Evolutionary conservation across 2,113 vertebrate species (phyloP), one percentile per base, ranked within the genome.

Genomic region (Apteryx owenii): DNA sequence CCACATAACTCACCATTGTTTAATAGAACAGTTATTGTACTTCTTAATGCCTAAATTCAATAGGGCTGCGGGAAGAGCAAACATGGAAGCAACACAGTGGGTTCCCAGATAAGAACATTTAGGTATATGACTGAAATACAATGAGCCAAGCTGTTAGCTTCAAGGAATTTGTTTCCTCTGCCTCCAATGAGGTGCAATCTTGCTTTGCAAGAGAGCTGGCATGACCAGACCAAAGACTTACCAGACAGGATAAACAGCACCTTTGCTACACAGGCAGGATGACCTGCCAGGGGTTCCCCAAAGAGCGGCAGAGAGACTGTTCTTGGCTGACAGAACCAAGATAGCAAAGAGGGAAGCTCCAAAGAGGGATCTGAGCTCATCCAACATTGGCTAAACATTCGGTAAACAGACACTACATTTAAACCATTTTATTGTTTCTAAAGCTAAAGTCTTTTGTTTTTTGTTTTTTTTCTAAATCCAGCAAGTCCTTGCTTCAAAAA

Each of bases 391-490:
- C 85, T 56, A 78, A 73, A 89, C 40, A 10, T 58, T 48, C 29
- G 58, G 44, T 42, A 83, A 96, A 71, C 50, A 79, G 7, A 44
- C 48, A 20, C 51, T 84, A 75, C 44, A 89, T 73, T 95, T 91
- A 91, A 93, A 91, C 38, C 13, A 85, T 68, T 79, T 56, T 36
- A 33, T 26, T 80, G 18, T 62, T 94, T 81, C 89, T 56, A 80
- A 94, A 92, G 50, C 60, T 81, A 81, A 78, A 46, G 26, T 44
- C 83, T 64, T 95, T 81, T 73, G 29, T 36, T 42, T 28, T 26
- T 12, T 38, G 36, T 12, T 62, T 94, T 94, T 91, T 68, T 71
- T 92, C 92, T 84, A 96, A 97, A 95, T 62, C 14, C 46, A 84
- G 77, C 0, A 0, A 48, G n/a, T 0, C 64, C 70, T 48, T 73